Conservation (phyloP, 2,113 vertebrate species). For the Prochilodus magdalenae region DNA sequence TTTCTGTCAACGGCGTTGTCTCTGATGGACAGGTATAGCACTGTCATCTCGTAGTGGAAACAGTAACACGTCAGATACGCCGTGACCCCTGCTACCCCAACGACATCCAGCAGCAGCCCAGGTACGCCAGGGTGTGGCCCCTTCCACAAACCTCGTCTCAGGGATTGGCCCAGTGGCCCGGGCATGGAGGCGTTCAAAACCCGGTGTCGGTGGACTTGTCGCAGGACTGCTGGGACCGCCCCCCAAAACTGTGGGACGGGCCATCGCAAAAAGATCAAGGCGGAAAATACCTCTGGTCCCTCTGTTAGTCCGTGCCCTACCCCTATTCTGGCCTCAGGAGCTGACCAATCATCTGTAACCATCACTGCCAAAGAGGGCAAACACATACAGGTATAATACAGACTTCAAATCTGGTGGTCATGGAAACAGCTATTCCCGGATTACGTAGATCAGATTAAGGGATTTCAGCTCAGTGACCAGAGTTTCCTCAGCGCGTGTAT, state of each 20-base stretch:
- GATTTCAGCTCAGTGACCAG: no score
- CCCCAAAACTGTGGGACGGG: conserved; percentile 84
- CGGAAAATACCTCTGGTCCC: conserved; percentile 89
- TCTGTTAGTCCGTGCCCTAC: conserved; percentile 92
- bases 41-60: conserved; percentile 86
- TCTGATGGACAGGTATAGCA: conserved; percentile 80
- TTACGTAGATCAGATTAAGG: no score
- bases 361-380: conserved; percentile 90
- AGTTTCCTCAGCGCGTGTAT: no score
- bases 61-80: conserved; percentile 83
- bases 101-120: conserved; percentile 88
- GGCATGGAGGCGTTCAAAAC: conserved; percentile 89
- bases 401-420: no score
- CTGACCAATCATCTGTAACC: conserved; percentile 77
- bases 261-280: conserved; percentile 96
- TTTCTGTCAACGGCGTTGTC: background rate
- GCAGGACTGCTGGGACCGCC: conserved; percentile 87
- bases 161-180: conserved; percentile 86
- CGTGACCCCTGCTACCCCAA: conserved; percentile 85
- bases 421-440: no score
- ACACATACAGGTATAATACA: conserved; percentile 87
- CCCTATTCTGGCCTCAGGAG: conserved; percentile 93
- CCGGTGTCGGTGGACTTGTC: conserved; percentile 84
- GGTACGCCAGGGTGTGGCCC: conserved; percentile 84
- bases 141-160: conserved; percentile 90